phyloP scores from a whole-genome alignment of 2,797 vertebrate genomes.

The Momotus momota region DNA sequence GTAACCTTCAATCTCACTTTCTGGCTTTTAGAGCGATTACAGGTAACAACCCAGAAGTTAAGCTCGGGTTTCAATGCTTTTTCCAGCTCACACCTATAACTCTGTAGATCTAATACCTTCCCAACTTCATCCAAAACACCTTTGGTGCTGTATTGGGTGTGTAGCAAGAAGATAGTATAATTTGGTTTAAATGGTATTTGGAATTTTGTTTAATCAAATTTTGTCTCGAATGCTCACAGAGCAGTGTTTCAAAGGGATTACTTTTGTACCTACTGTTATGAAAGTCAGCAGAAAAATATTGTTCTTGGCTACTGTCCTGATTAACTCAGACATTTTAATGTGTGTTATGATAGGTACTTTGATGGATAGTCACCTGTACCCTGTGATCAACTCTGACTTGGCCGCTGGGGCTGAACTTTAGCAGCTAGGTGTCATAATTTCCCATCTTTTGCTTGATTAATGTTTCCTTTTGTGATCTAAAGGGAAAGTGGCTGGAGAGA shows the following conservation, averaged over 20 bases:
- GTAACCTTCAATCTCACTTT: conserved; percentile 13
- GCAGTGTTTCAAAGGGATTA: conserved; percentile 73
- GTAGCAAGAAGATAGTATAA: not conserved
- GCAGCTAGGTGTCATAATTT: conserved; percentile 81
- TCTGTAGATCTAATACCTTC: not conserved
- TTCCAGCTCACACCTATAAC: not conserved
- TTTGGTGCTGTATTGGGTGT: not conserved
- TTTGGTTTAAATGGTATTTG: not conserved
- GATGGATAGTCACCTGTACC: conserved; percentile 86
- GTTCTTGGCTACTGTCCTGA: conserved; percentile 83
- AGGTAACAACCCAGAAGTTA: not conserved
- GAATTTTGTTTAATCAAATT: conserved; percentile 56
- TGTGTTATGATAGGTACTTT: conserved; percentile 82
- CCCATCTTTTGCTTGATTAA: conserved; percentile 83
- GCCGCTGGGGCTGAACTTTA: conserved; percentile 74
- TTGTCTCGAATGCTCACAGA: conserved; percentile 20
- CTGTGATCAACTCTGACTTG: conserved; percentile 76
- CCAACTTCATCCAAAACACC: not conserved
- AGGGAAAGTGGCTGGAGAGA: conserved; percentile 76
- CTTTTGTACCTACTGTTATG: conserved; percentile 75
- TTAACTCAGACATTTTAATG: conserved; percentile 84
- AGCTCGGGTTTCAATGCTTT: not conserved
- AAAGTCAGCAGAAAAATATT: conserved; percentile 80
- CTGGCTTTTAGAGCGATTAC: not conserved
- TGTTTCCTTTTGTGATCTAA: conserved; percentile 81